Evolutionary conservation across 2,113 vertebrate genomes (phyloP).

Genomic region (Muntiacus reevesi): DNA sequence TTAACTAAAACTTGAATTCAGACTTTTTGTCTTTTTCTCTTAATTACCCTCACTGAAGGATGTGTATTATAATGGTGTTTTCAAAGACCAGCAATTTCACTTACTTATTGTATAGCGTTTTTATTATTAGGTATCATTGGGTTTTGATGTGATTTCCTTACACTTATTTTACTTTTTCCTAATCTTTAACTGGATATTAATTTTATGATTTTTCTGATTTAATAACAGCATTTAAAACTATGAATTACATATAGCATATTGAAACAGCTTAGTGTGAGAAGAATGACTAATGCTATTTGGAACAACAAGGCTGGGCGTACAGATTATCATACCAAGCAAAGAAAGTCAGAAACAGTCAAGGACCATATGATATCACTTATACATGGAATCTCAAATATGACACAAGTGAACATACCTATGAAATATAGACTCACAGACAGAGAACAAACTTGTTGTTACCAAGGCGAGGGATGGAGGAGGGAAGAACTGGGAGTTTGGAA

Average conservation of each 20-base stretch:
- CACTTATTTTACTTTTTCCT: neutral
- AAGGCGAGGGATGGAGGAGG: neutral
- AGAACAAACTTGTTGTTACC: neutral
- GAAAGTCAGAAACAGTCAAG: neutral
- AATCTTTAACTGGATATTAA: neutral
- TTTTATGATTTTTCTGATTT: neutral
- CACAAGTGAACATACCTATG: neutral
- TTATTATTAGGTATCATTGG: neutral
- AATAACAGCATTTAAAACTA: neutral
- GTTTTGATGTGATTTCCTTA: neutral
- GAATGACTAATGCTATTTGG: neutral
- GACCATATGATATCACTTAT: neutral
- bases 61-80: neutral
- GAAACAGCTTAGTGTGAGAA: neutral
- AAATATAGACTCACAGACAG: neutral
- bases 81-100: neutral
- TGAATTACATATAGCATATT: neutral
- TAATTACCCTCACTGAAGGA: neutral
- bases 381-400: neutral
- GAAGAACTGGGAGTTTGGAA: neutral
- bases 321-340: neutral
- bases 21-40: neutral
- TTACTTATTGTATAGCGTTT: neutral
- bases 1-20: neutral
- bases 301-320: neutral